Percentiles rank a stretch among this genome's conserved stretches.
phyloP scores from a whole-genome alignment of 2,888 invertebrate species.

The Psylliodes chrysocephalus region DNA sequence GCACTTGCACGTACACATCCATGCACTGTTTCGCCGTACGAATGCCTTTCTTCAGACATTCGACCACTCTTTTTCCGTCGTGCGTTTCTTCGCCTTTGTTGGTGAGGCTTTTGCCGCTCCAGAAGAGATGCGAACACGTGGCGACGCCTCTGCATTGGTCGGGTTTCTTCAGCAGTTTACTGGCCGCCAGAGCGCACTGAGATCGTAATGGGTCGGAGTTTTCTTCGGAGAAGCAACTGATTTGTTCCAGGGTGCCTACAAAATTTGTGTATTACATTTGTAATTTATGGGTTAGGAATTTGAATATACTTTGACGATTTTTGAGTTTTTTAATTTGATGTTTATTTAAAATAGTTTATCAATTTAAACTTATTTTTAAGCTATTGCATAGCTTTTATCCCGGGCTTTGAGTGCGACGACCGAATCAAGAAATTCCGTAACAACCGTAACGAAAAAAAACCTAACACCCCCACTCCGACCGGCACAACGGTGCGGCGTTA shows the following conservation, averaged over 20 bases:
- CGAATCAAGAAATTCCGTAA: no score
- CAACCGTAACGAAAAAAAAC: no score
- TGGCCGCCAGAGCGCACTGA: constrained; percentile 95
- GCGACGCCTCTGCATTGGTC: constrained; percentile 97
- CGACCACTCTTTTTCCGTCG: constrained; percentile 91
- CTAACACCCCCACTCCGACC: no score
- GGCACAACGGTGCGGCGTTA: no score
- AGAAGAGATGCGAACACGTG: constrained; percentile 94
- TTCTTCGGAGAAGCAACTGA: constrained; percentile 94
- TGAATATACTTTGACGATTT: no score
- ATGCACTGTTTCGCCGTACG: constrained; percentile 97
- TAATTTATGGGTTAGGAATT: no score
- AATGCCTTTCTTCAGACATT: constrained; percentile 96
- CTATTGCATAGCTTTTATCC: no score
- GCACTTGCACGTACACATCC: constrained; percentile 93
- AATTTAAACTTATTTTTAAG: no score
- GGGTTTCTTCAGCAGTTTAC: constrained; percentile 93
- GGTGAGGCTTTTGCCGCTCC: constrained; percentile 81
- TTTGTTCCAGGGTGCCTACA: constrained; percentile 91
- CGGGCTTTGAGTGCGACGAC: no score
- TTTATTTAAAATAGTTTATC: no score
- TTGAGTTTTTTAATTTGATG: no score
- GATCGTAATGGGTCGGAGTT: constrained; percentile 96
- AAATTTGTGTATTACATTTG: no score
- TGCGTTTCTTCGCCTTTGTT: constrained; percentile 73